Conservation (phyloP, 2,113 vertebrate species). For the chimpanzee (Pan troglodytes) region NHGRI_mPanTro3-v2.1_pri NC_072403.2:97153001-97153500, state of each 20-base stretch:
- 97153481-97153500: neutral
- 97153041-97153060: neutral
- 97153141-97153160: neutral
- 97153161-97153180: neutral
- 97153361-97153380: neutral
- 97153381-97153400: neutral
- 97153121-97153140: neutral
- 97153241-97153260: neutral
- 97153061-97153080: neutral
- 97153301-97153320: neutral
- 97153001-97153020: neutral
- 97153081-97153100: neutral
- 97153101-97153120: neutral
- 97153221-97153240: neutral
- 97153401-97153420: neutral
- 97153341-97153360: neutral
- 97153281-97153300: neutral
- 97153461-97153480: neutral
- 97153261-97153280: neutral
- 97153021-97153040: neutral
- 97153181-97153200: neutral
- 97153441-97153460: neutral
- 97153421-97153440: neutral
- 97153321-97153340: neutral
- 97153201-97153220: neutral